These are phyloP conservation scores for Nemoura dubitans DNA, from an alignment of 2,888 invertebrate genomes.

Conservation along the genomic window DNA sequence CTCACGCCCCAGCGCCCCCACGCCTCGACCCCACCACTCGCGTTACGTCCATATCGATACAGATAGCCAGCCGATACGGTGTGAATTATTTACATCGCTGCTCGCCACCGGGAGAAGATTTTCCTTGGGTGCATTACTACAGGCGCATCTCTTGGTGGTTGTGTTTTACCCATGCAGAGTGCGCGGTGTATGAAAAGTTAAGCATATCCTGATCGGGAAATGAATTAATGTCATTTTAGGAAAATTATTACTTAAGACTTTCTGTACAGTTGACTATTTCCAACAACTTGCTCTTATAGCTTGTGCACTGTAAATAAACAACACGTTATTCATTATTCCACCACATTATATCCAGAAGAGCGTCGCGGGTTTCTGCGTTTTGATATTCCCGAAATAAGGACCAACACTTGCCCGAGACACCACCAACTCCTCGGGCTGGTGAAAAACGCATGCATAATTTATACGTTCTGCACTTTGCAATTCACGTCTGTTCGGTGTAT, in stretches of 20 bases:
- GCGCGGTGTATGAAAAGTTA: no score
- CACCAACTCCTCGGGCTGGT: neutral
- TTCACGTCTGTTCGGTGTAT: neutral
- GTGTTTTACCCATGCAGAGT: no score
- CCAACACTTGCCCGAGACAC: neutral
- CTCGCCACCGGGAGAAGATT: neutral
- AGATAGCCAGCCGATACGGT: conserved; percentile 23
- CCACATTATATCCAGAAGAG: neutral
- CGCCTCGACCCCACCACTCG: neutral
- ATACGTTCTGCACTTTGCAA: neutral
- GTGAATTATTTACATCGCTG: conserved; percentile 27
- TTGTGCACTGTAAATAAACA: no score
- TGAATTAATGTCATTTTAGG: no score
- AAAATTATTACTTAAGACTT: no score
- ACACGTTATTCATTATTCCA: neutral
- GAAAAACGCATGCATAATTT: conserved; percentile 12
- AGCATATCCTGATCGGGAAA: no score
- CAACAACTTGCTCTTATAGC: no score
- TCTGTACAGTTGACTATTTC: no score
- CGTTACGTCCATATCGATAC: conserved; percentile 26
- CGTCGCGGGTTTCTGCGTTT: neutral
- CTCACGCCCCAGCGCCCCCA: neutral
- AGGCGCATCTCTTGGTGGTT: neutral
- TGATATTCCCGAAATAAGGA: neutral
- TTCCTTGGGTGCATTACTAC: neutral